Conservation (phyloP, 2,797 vertebrate genomes). For the Urocyon cinereoargenteus region DNA sequence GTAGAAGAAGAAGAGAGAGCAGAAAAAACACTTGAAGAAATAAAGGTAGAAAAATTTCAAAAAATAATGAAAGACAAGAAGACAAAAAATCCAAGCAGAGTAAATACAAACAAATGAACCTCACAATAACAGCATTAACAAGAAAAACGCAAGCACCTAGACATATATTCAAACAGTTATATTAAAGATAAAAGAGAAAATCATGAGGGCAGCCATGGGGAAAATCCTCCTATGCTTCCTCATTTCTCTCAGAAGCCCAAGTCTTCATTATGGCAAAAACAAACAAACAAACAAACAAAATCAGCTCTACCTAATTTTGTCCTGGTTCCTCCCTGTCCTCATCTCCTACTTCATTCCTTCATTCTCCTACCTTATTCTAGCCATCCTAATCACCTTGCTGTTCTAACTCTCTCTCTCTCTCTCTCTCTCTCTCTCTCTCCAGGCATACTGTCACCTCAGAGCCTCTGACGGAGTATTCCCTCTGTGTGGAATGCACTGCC, state of each 20-base stretch:
- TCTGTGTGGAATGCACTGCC: background rate
- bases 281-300: background rate
- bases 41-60: background rate
- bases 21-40: conserved; percentile 20
- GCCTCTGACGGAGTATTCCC: background rate
- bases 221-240: background rate
- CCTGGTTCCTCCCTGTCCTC: background rate
- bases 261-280: background rate
- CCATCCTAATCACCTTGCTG: background rate
- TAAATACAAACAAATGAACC: background rate
- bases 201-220: background rate
- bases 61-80: conserved; percentile 19
- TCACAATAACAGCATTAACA: background rate
- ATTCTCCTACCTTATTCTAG: background rate
- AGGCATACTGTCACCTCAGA: background rate
- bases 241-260: conserved; percentile 27
- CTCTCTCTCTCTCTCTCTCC: too few species aligned
- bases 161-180: background rate
- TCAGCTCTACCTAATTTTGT: background rate
- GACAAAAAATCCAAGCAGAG: background rate
- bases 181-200: conserved; percentile 17
- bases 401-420: background rate
- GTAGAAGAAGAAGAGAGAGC: background rate
- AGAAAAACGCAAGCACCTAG: background rate
- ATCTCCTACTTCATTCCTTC: background rate